Evolutionary conservation across 2,888 invertebrate genomes (phyloP).

Genomic region (Antitype chi): DNA sequence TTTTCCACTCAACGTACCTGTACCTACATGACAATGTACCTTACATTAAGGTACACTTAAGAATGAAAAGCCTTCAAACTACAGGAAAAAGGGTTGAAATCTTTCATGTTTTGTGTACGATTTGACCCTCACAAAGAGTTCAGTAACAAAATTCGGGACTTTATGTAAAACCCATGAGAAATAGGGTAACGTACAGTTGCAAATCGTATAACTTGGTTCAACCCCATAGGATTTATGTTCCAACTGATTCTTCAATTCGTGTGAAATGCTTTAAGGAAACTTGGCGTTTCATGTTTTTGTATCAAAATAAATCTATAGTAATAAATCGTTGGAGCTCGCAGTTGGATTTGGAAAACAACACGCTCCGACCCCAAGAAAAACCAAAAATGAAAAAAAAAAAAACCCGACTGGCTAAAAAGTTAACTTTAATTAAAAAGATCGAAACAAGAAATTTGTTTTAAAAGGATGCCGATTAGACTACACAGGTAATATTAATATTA

Average conservation of each 20-base stretch:
- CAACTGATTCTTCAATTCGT: not conserved
- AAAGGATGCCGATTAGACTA: too few relatives aligned
- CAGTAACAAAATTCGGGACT: slow-evolving; percentile 5
- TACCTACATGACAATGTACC: too few relatives aligned
- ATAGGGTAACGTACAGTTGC: slow-evolving; percentile 10
- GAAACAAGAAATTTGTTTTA: too few relatives aligned
- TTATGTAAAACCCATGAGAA: not conserved
- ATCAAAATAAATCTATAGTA: not conserved
- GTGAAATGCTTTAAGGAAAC: not conserved
- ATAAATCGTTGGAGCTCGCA: not conserved
- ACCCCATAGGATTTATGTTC: slow-evolving; percentile 10
- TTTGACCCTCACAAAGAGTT: slow-evolving; percentile 27
- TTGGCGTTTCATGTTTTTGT: not conserved
- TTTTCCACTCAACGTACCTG: not conserved
- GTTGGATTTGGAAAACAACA: not conserved
- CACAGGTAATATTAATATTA: too few relatives aligned
- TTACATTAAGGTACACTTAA: not conserved
- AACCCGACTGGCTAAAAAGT: too few relatives aligned
- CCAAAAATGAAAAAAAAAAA: not conserved
- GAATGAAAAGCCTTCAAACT: not conserved
- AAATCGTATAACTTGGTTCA: slow-evolving; percentile 34
- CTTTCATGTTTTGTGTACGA: slow-evolving; percentile 36
- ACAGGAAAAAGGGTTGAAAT: slow-evolving; percentile 16
- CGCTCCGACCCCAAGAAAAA: not conserved
- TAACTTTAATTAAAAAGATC: too few relatives aligned